phyloP scores from a whole-genome alignment of 2,888 invertebrate genomes.

The Unio pictorum region DNA sequence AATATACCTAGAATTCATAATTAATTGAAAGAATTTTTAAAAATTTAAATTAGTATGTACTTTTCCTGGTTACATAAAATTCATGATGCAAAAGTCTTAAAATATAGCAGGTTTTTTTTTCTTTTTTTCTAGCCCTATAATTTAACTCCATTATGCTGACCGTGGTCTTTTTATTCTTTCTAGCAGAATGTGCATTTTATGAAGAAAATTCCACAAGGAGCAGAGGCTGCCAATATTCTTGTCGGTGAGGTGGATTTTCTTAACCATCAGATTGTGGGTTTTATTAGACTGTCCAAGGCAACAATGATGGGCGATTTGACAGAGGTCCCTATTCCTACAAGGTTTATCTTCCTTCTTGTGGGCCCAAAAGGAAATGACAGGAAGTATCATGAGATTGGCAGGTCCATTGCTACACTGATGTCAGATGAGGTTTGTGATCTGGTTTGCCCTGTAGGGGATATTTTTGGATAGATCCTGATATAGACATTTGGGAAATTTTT shows the following conservation, averaged over 20 bases:
- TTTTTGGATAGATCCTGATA: no score
- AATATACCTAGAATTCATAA: no score
- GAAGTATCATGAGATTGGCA: constrained; percentile 91
- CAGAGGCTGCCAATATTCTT: constrained; percentile 97
- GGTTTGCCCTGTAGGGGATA: no score
- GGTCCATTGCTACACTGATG: constrained; percentile 95
- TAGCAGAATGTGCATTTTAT: constrained; percentile 60
- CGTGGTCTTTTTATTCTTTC: not conserved
- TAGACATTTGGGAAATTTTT: no score
- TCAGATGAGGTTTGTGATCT: constrained; percentile 55
- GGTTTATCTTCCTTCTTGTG: constrained; percentile 89
- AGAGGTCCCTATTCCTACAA: constrained; percentile 91
- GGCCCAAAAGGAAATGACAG: constrained; percentile 77
- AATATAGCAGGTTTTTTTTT: no score
- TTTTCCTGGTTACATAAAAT: no score
- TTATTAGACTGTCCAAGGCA: constrained; percentile 90
- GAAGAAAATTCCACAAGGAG: constrained; percentile 94
- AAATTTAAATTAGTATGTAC: no score
- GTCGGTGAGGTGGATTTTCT: constrained; percentile 98
- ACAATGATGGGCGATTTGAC: constrained; percentile 94
- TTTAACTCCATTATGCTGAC: no score
- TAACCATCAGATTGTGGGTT: constrained; percentile 92
- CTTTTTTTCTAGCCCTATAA: no score
- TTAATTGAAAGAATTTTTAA: no score
- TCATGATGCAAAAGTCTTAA: no score